Conservation (phyloP, 2,888 invertebrate genomes). For the Leucoptera coffeella region DNA sequence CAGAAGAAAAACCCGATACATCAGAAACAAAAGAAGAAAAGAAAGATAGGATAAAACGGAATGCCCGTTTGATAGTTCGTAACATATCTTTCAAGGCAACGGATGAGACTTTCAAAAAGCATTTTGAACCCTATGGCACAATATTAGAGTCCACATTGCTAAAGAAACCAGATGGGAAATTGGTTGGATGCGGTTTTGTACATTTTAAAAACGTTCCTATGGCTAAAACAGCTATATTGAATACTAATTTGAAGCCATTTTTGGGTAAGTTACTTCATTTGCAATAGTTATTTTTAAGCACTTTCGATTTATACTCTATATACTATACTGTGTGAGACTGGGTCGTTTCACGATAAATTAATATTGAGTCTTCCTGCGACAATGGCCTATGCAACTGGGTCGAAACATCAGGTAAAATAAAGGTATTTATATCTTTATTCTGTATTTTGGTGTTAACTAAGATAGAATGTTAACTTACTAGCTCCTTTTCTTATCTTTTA, state of each 20-base stretch:
- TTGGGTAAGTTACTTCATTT: constrained; percentile 37
- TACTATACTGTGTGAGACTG: too few relatives aligned
- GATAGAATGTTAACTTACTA: background rate
- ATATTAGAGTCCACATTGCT: constrained; percentile 71
- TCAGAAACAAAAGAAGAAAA: constrained; percentile 19
- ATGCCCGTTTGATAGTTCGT: constrained; percentile 63
- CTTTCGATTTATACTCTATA: too few relatives aligned
- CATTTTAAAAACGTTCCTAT: constrained; percentile 74
- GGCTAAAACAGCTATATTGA: constrained; percentile 78
- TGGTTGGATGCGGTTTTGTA: constrained; percentile 88
- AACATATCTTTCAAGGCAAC: constrained; percentile 74
- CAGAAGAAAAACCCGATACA: constrained; percentile 11
- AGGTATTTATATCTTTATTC: too few relatives aligned
- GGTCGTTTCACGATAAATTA: too few relatives aligned
- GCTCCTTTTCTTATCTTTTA: background rate
- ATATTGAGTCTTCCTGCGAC: too few relatives aligned
- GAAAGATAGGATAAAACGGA: constrained; percentile 47
- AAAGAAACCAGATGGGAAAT: constrained; percentile 69
- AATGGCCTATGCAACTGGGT: too few relatives aligned
- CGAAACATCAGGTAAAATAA: too few relatives aligned
- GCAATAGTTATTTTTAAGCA: too few relatives aligned
- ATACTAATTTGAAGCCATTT: constrained; percentile 65
- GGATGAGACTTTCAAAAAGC: constrained; percentile 62
- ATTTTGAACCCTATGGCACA: constrained; percentile 72
- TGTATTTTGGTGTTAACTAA: background rate